Evolutionary conservation across 2,888 invertebrate genomes (phyloP), one percentile per base, ranked within the genome.

Genomic region (Imbricaverruca yamaguchii): DNA sequence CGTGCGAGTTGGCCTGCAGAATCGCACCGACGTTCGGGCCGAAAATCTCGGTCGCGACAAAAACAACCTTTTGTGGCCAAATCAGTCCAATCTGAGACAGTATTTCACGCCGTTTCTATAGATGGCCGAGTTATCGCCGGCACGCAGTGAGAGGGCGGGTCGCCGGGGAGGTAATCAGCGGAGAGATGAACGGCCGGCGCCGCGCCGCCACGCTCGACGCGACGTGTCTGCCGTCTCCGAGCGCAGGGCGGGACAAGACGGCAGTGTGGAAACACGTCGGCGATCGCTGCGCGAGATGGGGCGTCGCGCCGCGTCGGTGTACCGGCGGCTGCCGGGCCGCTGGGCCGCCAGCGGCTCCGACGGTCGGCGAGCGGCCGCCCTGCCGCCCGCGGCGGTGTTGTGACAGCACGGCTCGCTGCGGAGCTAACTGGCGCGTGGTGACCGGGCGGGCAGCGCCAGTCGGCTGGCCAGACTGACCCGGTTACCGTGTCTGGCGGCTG

Each of bases 11-110:
- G 65, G 65, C 11, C 65, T 67, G 23, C 65, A 67, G 11, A 67
- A 23, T 23, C 65, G 23, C 39, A 11, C 65, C 10, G 23, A 23
- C 65, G 13, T 23, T 23, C 11, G 23, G 23, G 11, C 12, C 65
- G 65, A 67, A 67, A 67, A 67, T 67, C 65, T 23, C 21, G 23
- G 63, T 23, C 11, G 65, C 65, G 65, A 67, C 65, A 67, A 67
- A 67, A 67, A 67, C 65, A 67, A 23, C 65, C 65, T 67, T 67
- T 67, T 67, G 65, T 67, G 65, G 65, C 65, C 23, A 67, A 67
- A 67, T 67, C 65, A 67, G 65, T 67, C 13, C 65, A 67, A 67
- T 67, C 65, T 67, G 65, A 23, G 23, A 23, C 65, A 67, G 23
- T 23, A 67, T 67, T 67, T 67, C 65, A 67, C 65, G 65, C 65